Base-by-base conservation (phyloP, 1,140 invertebrate species). In the Drosophila funebris region DNA sequence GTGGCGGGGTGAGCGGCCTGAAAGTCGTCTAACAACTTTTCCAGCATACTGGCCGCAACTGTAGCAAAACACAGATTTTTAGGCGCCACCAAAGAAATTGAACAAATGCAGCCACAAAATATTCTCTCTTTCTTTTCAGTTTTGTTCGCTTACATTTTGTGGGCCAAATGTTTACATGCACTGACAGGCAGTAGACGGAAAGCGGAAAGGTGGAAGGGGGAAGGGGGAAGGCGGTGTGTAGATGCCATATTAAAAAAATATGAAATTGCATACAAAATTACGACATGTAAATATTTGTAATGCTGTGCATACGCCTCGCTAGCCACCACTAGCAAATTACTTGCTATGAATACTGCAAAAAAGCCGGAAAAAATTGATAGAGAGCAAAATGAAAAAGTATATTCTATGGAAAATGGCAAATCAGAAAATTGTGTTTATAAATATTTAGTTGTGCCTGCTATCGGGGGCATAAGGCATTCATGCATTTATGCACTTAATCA, bases 261-360 rank as follows among this genome's bases (percentile, higher is more conserved):
- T 58, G 46, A 62, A 50, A 62, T 62, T 69, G 48, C 44, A 39
- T 53, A 29, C 57, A 62, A 44, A 63, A 60, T 63, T 54, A 70
- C 39, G 50, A 37, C 39, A 70, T 48, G 57, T 54, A 69, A 69
- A 69, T 69, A 69, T 69, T 69, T 69, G 48, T 50, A 43, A 62
- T 62, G 48, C 54, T 62, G 66, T 46, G 36, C 66, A 69, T 69
- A 60, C 66, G 57, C n/a, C 41, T 52, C 41, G 22, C 13, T 24
- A 11, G 60, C 20, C 60, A 62, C 1, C 9, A n/a, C n/a, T 36
- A 13, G 24, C 16, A 41, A 52, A 33, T 53, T 11, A 53, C 20
- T 53, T 53, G 9, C 6, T 53, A 39, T 29, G 13, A 18, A 16
- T 29, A 29, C 9, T n/a, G 22, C 11, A 31, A 16, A 18, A 18